Conservation (phyloP, 2,797 vertebrate genomes). For the Oreonectes daqikongensis region DNA sequence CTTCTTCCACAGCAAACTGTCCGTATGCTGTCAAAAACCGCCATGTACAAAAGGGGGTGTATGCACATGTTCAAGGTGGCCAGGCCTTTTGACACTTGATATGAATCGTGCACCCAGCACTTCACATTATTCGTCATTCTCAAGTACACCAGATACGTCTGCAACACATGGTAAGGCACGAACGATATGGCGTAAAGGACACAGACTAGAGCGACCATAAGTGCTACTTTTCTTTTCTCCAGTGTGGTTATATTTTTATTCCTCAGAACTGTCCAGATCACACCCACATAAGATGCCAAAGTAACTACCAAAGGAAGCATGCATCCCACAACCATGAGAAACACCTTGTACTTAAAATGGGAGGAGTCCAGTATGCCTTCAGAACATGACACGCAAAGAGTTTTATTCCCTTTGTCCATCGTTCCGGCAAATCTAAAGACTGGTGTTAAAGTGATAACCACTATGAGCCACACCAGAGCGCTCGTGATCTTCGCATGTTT, state of each 20-base stretch:
- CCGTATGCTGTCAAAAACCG: slow-evolving; percentile 75
- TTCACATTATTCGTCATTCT: fast-evolving
- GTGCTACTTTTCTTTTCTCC: slow-evolving; percentile 76
- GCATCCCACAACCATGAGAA: slow-evolving; percentile 72
- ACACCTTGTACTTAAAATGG: slow-evolving; percentile 71
- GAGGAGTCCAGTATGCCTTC: fast-evolving
- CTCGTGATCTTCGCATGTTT: slow-evolving; percentile 71
- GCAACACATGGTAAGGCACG: slow-evolving; percentile 77
- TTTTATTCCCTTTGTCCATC: fast-evolving
- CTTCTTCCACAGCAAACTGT: slow-evolving; percentile 69
- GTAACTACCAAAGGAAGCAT: slow-evolving; percentile 80
- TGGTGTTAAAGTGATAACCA: slow-evolving; percentile 71
- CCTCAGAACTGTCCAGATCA: slow-evolving; percentile 70
- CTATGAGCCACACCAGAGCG: slow-evolving; percentile 68
- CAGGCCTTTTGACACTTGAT: slow-evolving; percentile 78
- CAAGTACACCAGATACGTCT: slow-evolving; percentile 60
- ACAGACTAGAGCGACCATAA: slow-evolving; percentile 72
- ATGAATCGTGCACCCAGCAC: slow-evolving; percentile 55
- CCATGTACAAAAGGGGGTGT: slow-evolving; percentile 84
- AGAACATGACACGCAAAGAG: slow-evolving; percentile 66
- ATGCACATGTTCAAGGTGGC: slow-evolving; percentile 84
- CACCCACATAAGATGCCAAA: slow-evolving; percentile 70
- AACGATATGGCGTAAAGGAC: slow-evolving; percentile 80
- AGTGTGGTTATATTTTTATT: slow-evolving; percentile 66
- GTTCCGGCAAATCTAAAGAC: slow-evolving; percentile 70